These are phyloP conservation scores for Donacobius atricapilla DNA, from an alignment of 2,113 vertebrate genomes.

Conservation along the genomic window DNA sequence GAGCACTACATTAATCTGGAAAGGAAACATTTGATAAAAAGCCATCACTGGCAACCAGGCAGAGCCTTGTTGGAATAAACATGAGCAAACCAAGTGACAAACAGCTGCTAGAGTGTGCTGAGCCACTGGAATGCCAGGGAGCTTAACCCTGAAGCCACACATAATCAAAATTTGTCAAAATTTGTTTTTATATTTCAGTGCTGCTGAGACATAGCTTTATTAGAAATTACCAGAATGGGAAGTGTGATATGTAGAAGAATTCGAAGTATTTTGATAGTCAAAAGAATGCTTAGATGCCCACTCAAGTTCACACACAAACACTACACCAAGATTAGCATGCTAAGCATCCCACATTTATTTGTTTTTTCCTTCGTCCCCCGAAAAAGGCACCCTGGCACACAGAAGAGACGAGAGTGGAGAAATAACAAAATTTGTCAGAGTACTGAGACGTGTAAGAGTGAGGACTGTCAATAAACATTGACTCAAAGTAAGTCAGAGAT, in stretches of 20 bases:
- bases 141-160: neutral
- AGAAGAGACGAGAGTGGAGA: neutral
- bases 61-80: neutral
- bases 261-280: neutral
- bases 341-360: neutral
- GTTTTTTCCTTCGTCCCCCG: neutral
- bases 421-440: neutral
- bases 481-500: neutral
- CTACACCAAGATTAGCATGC: neutral
- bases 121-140: neutral
- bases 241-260: neutral
- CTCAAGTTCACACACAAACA: neutral
- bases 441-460: neutral
- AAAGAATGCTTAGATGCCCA: neutral
- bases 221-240: neutral
- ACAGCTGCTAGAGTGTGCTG: accelerated
- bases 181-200: neutral
- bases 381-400: neutral
- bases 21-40: neutral
- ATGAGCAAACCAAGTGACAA: neutral
- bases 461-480: neutral
- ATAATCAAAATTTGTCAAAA: neutral
- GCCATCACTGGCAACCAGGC: neutral
- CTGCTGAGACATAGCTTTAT: neutral
- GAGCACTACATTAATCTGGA: neutral